Evolutionary conservation across 2,113 vertebrate species (phyloP).

Genomic region (Grantiella picta): DNA sequence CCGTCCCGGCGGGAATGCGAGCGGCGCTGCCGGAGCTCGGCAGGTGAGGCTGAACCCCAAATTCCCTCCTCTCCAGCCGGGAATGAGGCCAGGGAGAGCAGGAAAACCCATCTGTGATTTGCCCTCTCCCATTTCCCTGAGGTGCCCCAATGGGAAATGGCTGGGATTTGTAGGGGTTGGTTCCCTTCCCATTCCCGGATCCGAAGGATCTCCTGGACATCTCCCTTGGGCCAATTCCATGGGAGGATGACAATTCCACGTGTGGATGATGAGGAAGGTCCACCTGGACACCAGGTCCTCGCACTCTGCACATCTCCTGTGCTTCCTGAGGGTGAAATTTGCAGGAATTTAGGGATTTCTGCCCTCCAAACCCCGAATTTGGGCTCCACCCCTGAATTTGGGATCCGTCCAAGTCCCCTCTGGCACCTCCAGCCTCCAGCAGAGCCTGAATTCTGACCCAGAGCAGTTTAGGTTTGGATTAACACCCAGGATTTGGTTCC

Average conservation of each 20-base stretch:
- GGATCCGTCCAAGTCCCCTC: neutral
- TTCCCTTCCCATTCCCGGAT: neutral
- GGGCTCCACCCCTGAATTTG: too few species aligned
- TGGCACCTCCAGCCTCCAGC: neutral
- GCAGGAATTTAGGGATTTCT: neutral
- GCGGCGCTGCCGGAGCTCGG: conserved; percentile 44
- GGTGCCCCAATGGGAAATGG: neutral
- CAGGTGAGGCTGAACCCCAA: neutral
- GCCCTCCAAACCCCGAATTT: neutral
- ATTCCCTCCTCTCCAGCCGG: neutral
- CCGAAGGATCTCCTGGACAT: neutral
- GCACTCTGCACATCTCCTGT: rapidly evolving
- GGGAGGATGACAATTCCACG: too few species aligned
- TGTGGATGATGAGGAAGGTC: too few species aligned
- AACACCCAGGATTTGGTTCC: rapidly evolving
- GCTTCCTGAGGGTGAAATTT: neutral
- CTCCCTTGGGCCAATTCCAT: neutral
- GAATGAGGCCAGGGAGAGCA: neutral
- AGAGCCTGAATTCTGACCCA: neutral
- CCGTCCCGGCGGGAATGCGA: conserved; percentile 72
- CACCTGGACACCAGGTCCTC: neutral
- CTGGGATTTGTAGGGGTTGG: neutral
- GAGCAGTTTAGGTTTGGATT: neutral
- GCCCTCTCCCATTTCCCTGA: rapidly evolving
- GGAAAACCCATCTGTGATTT: neutral